Conservation (phyloP, 1,140 invertebrate species). For the Leptinotarsa lineolata region DNA sequence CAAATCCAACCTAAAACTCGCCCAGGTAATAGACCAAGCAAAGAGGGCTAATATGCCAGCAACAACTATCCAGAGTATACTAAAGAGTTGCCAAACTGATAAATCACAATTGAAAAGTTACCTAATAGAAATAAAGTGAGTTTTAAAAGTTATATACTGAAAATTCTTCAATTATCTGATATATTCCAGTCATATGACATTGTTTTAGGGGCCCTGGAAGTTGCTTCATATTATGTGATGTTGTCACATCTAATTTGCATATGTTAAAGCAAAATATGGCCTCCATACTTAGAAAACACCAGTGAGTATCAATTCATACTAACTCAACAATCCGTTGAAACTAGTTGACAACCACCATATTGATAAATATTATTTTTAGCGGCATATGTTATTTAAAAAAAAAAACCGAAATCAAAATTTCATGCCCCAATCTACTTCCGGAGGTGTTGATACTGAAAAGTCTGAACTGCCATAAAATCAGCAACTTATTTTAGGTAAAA, state of each 20-base stretch:
- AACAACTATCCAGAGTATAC: constrained; percentile 61
- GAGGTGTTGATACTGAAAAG: no score
- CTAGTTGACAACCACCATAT: no score
- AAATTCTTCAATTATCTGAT: background rate
- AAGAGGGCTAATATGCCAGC: constrained; percentile 64
- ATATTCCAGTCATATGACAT: background rate
- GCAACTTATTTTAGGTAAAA: no score
- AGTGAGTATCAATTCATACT: constrained; percentile 49
- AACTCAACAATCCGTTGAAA: no score
- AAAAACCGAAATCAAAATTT: no score
- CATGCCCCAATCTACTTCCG: no score
- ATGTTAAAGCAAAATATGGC: constrained; percentile 53
- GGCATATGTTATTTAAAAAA: no score
- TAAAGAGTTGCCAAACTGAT: constrained; percentile 59
- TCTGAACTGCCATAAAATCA: no score
- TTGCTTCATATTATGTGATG: constrained; percentile 55
- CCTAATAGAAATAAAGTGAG: constrained; percentile 55
- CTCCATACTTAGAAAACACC: constrained; percentile 57
- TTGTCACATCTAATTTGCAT: constrained; percentile 54
- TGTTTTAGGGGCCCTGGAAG: constrained; percentile 57
- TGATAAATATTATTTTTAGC: no score
- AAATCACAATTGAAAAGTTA: constrained; percentile 52
- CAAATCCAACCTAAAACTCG: constrained; percentile 60
- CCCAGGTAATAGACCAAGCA: constrained; percentile 63
- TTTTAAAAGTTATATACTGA: background rate